Conservation (phyloP, 2,113 vertebrate species). For the Pseudonaja textilis region DNA sequence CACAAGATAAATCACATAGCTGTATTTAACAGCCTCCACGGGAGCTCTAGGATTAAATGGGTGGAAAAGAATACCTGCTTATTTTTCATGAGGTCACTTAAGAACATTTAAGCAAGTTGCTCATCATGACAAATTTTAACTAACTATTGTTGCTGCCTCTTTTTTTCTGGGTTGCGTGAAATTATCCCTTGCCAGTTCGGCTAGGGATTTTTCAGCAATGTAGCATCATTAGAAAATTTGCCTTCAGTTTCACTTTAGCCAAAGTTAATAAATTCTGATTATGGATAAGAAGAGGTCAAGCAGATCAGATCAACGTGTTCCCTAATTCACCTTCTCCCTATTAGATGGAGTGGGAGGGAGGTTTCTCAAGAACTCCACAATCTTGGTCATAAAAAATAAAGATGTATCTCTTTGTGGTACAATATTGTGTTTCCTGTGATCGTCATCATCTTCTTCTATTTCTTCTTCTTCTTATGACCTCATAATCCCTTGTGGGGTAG, state of each 20-base stretch:
- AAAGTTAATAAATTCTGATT: neutral
- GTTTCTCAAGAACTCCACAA: neutral
- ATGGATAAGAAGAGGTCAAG: neutral
- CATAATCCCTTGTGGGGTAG: too few relatives aligned
- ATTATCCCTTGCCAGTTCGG: neutral
- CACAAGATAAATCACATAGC: neutral
- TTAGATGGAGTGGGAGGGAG: too few relatives aligned
- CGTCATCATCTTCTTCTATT: too few relatives aligned
- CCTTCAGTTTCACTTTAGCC: neutral
- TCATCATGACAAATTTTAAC: neutral
- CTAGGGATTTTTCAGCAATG: neutral
- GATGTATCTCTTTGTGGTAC: too few relatives aligned
- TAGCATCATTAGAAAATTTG: neutral
- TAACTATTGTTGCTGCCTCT: neutral
- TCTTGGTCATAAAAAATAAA: neutral
- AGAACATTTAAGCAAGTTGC: neutral
- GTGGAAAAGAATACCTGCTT: neutral
- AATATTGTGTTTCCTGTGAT: too few relatives aligned
- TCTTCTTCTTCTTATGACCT: too few relatives aligned
- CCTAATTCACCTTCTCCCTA: neutral
- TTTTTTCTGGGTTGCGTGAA: neutral
- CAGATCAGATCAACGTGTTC: neutral
- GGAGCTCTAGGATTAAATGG: neutral
- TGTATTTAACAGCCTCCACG: neutral
- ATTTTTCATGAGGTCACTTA: neutral